Evolutionary conservation across 2,113 vertebrate species (phyloP), one percentile per base, ranked within the genome.

Genomic region (Eublepharis macularius): DNA sequence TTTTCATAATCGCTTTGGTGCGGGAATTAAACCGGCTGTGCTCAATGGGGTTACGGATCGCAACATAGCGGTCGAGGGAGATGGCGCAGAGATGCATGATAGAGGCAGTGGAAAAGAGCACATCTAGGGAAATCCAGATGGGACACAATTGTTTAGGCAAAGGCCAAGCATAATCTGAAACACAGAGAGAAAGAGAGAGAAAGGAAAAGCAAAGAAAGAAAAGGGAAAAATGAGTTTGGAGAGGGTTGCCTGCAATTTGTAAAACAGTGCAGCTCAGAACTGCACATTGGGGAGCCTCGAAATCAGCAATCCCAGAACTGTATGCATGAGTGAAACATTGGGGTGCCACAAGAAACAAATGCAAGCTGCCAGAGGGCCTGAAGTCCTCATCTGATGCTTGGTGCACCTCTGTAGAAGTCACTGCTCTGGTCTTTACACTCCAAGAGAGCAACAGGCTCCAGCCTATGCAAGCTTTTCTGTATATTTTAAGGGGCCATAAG

Each of bases 21-120:
- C 98, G 97, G 88, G 98, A 99, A 96, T 99, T 99, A 96, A 99
- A 99, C 95, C 98, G 98, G 94, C 98, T 99, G 96, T 99, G 98
- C 96, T 99, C 98, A 88, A 99, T 99, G 92, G 98, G 98, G 96
- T 99, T 99, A 93, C 98, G 98, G 95, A 99, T 99, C 95, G 98
- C 98, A 88, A 99, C 97, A 91, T 99, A 99, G 87, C 98, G 98
- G 95, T 99, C 98, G 94, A 99, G 97, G 54, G 98, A 99, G 95
- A 99, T 99, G 96, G 98, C 98, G 79, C 98, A 99, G 91, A 99
- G 97, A 95, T 99, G 98, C 98, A 99, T 99, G 95, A 99, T 99
- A 96, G 98, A 99, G 89, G 98, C 98, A 39, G 98, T 99, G 90
- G 98, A 99, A 96, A 99, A 99, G 85, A 99, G 93, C 87, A 99